Conservation (phyloP, 2,113 vertebrate species). For the Bubo bubo region DNA sequence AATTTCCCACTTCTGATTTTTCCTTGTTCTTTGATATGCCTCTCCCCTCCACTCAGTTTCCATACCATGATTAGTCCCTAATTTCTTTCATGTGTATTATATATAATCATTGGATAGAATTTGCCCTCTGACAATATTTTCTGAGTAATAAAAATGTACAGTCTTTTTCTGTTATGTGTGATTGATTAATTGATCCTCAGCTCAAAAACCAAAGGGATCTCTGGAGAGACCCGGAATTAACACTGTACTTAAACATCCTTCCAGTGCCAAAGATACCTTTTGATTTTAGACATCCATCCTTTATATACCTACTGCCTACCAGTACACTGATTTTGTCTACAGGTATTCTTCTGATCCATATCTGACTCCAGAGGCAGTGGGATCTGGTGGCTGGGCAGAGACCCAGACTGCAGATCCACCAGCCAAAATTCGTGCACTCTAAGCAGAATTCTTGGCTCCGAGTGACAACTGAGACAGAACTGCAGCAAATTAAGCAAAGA, state of each 20-base stretch:
- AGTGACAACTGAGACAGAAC: neutral
- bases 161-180: neutral
- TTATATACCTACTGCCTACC: neutral
- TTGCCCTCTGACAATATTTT: neutral
- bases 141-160: neutral
- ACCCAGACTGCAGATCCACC: neutral
- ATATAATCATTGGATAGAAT: neutral
- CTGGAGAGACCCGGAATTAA: neutral
- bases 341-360: neutral
- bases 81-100: neutral
- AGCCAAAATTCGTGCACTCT: neutral
- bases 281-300: neutral
- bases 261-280: neutral
- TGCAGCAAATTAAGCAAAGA: constrained; percentile 39
- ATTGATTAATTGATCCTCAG: neutral
- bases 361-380: neutral
- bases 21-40: neutral
- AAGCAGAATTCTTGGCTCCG: neutral
- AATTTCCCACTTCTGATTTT: neutral
- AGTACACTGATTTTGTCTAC: neutral
- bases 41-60: neutral
- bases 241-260: neutral
- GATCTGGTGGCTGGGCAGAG: neutral
- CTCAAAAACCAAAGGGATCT: neutral
- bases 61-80: neutral